A percentile compares a stretch with the other conserved stretches of the same genome.
These are phyloP conservation scores for Phymastichus coffea DNA, from an alignment of 1,140 invertebrate genomes.

Conservation along the genomic window DNA sequence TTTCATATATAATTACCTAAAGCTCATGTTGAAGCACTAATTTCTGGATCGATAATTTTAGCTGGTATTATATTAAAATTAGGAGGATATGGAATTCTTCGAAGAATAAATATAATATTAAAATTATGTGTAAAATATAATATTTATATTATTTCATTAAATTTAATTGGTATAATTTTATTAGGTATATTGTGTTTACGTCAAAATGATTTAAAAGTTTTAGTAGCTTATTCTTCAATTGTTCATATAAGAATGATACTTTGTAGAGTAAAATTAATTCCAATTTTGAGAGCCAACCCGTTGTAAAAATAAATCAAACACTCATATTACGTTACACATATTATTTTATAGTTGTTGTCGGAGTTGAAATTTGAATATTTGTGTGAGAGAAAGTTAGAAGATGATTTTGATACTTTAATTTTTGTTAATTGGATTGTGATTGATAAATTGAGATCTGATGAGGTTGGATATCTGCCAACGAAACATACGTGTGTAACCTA, in stretches of 20 bases:
- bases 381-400: too few species aligned
- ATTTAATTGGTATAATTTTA: conserved; percentile 59
- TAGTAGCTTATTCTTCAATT: conserved; percentile 67
- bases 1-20: conserved; percentile 70
- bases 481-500: too few species aligned
- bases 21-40: conserved; percentile 70
- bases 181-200: conserved; percentile 63
- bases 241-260: conserved; percentile 62
- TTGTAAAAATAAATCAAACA: too few species aligned
- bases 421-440: too few species aligned
- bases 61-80: conserved; percentile 65
- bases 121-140: conserved; percentile 51
- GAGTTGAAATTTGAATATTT: too few species aligned
- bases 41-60: conserved; percentile 69
- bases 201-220: conserved; percentile 64
- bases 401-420: too few species aligned
- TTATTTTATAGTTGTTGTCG: too few species aligned
- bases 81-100: conserved; percentile 65
- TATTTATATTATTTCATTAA: conserved; percentile 56
- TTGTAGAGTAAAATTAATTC: conserved; percentile 49
- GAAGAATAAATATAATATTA: conserved; percentile 53
- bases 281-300: too few species aligned
- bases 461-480: too few species aligned
- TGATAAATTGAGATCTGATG: too few species aligned
- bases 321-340: too few species aligned